These are phyloP conservation scores for Drosophila suzukii DNA, from an alignment of 1,140 invertebrate species.

Conservation along the genomic window DNA sequence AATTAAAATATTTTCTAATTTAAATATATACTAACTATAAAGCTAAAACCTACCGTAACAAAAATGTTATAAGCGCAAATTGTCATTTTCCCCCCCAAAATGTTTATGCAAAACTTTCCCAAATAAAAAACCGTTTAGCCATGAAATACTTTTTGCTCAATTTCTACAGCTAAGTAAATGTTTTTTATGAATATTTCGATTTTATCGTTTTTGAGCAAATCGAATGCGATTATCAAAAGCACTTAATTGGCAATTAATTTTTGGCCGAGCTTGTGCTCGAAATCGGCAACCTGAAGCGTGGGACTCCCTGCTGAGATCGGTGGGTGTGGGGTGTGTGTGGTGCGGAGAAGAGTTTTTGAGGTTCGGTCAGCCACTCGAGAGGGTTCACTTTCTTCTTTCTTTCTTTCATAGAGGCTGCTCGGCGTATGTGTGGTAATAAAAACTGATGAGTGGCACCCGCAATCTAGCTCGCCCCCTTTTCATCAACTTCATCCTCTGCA, in stretches of 20 bases:
- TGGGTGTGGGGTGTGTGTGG: conserved; percentile 13
- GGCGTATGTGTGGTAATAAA: conserved; percentile 42
- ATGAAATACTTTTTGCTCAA: conserved; percentile 15
- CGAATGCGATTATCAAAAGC: conserved; percentile 45
- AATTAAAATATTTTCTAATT: too few species aligned
- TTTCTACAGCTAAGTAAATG: conserved; percentile 12
- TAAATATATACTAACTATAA: too few species aligned
- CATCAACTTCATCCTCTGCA: conserved; percentile 9
- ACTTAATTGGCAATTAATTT: conserved; percentile 51
- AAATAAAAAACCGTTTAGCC: conserved; percentile 9
- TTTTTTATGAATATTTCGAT: conserved; percentile 12
- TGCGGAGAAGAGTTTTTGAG: neutral
- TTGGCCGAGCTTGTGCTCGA: conserved; percentile 30
- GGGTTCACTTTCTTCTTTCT: conserved; percentile 47
- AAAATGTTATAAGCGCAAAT: neutral
- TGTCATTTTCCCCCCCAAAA: neutral
- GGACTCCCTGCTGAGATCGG: conserved; percentile 22
- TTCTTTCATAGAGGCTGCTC: conserved; percentile 30
- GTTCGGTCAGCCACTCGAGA: conserved; percentile 10
- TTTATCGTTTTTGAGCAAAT: conserved; percentile 18
- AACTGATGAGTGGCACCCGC: conserved; percentile 43
- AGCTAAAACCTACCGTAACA: too few species aligned
- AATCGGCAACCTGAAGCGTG: conserved; percentile 45
- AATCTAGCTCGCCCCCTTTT: conserved; percentile 32
- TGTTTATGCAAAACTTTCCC: neutral